Evolutionary conservation across 2,888 invertebrate species (phyloP), one percentile per base, ranked within the genome.

Genomic region (Epirrita christyi): DNA sequence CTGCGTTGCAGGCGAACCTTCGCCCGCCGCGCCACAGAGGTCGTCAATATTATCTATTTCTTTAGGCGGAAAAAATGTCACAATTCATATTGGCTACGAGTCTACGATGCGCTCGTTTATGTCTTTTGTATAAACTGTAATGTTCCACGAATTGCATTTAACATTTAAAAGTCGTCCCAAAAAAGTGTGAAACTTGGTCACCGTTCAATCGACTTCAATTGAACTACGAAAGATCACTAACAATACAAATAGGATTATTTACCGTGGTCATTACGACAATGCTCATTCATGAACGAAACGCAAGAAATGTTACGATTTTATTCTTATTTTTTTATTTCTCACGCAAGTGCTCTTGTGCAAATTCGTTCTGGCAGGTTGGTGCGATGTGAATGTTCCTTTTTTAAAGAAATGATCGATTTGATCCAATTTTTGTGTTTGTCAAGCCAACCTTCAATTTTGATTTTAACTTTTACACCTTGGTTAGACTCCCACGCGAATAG

Each of bases 161-260:
- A 11, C 11, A 11, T 37, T 37, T 11, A 2, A 40, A 8, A 29
- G 28, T 6, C 43, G 41, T 55, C 6, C 6, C 1, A 13, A 32
- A 55, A 49, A 21, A 21, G 10, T 15, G 9, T 3, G 38, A 45
- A 55, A 51, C 21, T 62, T 79, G 71, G 77, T 41, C 60, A 78
- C 73, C 69, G 73, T 73, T 73, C 64, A 53, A 14, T 15, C 48
- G 47, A 44, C 45, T 72, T 64, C 67, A 72, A 72, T 72, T 71
- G 68, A 64, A 73, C 73, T 59, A 68, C 66, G 71, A 76, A 77
- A 80, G 64, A 70, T 65, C 21, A 21, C 21, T 66, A 70, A 87
- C 85, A 86, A 87, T 83, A 82, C 85, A 85, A 89, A 88, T 86
- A 75, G 78, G 74, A 78, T 85, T 84, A 88, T 87, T 90, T 87